A percentile compares a stretch with the other conserved stretches of the same genome.
Conservation (phyloP, 2,888 invertebrate genomes). For the Drosophila atroscutellata region DNA sequence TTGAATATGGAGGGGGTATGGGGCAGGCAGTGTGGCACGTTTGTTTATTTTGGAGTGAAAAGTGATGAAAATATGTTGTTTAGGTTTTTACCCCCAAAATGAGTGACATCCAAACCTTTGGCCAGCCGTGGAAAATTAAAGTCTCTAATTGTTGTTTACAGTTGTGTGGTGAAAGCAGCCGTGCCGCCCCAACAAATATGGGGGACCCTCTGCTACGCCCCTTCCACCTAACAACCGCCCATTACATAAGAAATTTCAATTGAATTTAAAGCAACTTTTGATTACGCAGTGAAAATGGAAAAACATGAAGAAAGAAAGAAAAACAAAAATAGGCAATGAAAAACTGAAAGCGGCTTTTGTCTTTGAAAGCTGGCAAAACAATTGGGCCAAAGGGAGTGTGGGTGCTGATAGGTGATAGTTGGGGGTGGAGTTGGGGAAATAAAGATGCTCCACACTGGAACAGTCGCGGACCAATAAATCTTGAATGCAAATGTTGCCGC, state of each 20-base stretch:
- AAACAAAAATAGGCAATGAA: conserved; percentile 28
- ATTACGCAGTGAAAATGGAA: conserved; percentile 51
- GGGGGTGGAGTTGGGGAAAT: conserved; percentile 15
- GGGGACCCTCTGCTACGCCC: conserved; percentile 24
- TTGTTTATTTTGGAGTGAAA: conserved; percentile 60
- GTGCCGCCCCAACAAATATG: conserved; percentile 28
- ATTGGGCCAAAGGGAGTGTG: conserved; percentile 8
- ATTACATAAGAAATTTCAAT: conserved; percentile 63
- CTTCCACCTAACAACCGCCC: conserved; percentile 5
- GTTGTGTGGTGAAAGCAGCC: conserved; percentile 61
- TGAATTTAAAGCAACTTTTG: conserved; percentile 52
- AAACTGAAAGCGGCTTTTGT: conserved; percentile 60
- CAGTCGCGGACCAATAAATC: conserved; percentile 66
- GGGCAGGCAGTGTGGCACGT: neutral
- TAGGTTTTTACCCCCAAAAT: conserved; percentile 32
- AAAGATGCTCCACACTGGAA: conserved; percentile 38
- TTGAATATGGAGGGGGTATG: neutral
- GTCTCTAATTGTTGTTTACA: conserved; percentile 72
- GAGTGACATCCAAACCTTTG: conserved; percentile 37
- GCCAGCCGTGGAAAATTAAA: conserved; percentile 28
- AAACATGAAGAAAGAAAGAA: conserved; percentile 33
- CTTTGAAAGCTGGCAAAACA: conserved; percentile 65
- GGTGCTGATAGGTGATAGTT: neutral
- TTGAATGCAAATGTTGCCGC: conserved; percentile 74
- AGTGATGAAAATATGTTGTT: conserved; percentile 71